These are phyloP conservation scores for Sanderia malayensis DNA, from an alignment of 30 jellyfish, hydroid and myxozoan species.

Conservation along the genomic window DNA sequence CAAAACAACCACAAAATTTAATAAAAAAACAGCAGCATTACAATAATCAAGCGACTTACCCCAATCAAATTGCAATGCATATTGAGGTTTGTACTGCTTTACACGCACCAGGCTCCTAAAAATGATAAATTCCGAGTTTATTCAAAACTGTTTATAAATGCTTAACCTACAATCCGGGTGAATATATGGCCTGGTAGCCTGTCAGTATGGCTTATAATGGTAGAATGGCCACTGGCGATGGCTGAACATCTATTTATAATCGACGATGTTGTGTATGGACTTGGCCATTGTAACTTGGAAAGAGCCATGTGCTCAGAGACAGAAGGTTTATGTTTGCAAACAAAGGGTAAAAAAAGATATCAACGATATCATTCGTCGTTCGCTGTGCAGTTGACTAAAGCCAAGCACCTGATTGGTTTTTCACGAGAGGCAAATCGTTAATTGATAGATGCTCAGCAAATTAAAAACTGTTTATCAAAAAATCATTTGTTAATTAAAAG, in stretches of 20 bases:
- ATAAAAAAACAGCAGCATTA: too few relatives aligned
- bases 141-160: too few relatives aligned
- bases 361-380: slow-evolving; percentile 30
- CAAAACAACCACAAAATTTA: too few relatives aligned
- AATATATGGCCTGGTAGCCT: neutral
- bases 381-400: slow-evolving; percentile 41
- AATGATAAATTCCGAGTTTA: too few relatives aligned
- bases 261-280: slow-evolving; percentile 28
- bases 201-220: neutral
- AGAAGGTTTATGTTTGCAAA: slow-evolving; percentile 57
- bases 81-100: too few relatives aligned
- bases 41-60: too few relatives aligned
- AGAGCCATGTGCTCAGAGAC: slow-evolving; percentile 66
- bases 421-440: slow-evolving; percentile 41
- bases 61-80: too few relatives aligned
- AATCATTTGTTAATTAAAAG: slow-evolving; percentile 33
- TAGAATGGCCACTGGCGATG: slow-evolving; percentile 10
- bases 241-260: slow-evolving; percentile 31
- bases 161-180: too few relatives aligned
- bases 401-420: slow-evolving; percentile 68
- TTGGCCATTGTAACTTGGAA: slow-evolving; percentile 41
- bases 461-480: slow-evolving; percentile 57
- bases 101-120: too few relatives aligned
- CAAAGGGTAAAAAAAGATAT: slow-evolving; percentile 45
- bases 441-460: slow-evolving; percentile 47